Base-by-base conservation (phyloP, 1,140 invertebrate genomes). In the Lepidotrigona ventralis region DNA sequence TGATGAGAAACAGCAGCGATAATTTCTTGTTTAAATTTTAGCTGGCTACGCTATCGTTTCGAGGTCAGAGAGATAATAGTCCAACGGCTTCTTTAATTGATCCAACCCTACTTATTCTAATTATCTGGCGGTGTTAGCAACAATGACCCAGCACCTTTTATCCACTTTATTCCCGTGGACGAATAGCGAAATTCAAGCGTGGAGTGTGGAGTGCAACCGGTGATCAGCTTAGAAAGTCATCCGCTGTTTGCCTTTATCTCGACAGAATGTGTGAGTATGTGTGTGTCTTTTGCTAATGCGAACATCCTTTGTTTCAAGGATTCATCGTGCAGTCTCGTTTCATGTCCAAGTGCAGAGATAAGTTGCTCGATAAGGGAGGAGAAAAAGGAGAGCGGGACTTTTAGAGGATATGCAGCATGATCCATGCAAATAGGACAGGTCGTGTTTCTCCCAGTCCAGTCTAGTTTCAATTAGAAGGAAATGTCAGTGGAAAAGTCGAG, bases 81-180 rank as follows among this genome's bases (percentile, higher is more conserved):
- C 56, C 76, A 81, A 77, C 75, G 77, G 68, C 51, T 60, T 66
- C 68, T 85, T 85, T 86, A 86, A 86, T 85, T 70, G 76, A 83
- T 83, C 73, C 85, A 51, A 75, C 63, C 74, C 81, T 73, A 75
- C 63, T 86, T 86, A 85, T 86, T 85, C 85, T 75, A 86, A 86
- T 86, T 86, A 85, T 82, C 74, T 26, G 46, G 5, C 26, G 79
- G 64, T 69, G 29, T 68, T 68, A 58, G 74, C 71, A 70, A 56
- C 70, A 51, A n/a, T 39, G 74, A 64, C 33, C 69, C 23, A 21
- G 19, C 77, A 81, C 78, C n/a, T n/a, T 85, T 86, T 68, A 75
- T 85, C 58, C 70, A 29, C 74, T 85, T 21, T n/a, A 53, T 63
- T 84, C 56, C 72, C 39, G 14, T 56, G 58, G n/a, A 72, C 33